Conservation (phyloP, 2,888 invertebrate species). For the Cantharis flavilabris region DNA sequence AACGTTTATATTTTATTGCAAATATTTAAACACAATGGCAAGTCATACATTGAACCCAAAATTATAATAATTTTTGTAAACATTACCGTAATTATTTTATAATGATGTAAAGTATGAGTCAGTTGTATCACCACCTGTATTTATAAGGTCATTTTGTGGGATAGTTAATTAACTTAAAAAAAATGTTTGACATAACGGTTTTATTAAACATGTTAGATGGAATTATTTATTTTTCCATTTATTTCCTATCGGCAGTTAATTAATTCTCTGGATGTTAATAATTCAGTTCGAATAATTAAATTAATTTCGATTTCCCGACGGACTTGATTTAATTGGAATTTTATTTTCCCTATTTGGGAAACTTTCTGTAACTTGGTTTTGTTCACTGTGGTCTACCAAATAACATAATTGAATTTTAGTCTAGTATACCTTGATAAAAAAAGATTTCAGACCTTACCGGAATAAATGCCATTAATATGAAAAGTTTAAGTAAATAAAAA, state of each 20-base stretch:
- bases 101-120: slow-evolving; percentile 9
- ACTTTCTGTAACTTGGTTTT: not conserved
- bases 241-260: not conserved
- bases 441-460: too few species aligned
- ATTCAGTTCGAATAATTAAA: not conserved
- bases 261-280: not conserved
- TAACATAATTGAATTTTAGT: not conserved
- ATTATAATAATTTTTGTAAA: not conserved
- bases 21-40: not conserved
- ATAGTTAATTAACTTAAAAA: not conserved
- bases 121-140: slow-evolving; percentile 6
- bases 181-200: not conserved
- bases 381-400: not conserved
- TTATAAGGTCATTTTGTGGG: not conserved
- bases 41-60: not conserved
- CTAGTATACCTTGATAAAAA: not conserved
- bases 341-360: not conserved
- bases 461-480: too few species aligned
- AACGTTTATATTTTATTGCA: not conserved
- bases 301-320: not conserved
- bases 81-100: not conserved
- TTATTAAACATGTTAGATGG: not conserved
- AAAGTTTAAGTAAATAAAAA: too few species aligned
- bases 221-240: not conserved
- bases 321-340: not conserved